Conservation (phyloP, 2,888 invertebrate species). For the Acrobasis suavella region DNA sequence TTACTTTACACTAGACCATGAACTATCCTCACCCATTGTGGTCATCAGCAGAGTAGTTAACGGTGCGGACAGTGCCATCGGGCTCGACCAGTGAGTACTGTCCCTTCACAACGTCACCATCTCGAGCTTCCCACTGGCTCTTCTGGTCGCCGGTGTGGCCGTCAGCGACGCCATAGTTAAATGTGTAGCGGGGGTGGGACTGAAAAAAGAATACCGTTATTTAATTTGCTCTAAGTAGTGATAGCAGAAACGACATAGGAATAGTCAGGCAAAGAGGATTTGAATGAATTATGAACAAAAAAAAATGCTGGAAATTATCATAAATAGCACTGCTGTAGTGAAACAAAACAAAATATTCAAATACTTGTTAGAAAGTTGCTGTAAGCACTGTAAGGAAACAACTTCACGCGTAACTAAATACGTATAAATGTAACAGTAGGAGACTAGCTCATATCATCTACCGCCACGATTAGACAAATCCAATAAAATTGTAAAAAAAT, state of each 20-base stretch:
- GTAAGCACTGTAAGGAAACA: no score
- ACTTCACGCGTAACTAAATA: no score
- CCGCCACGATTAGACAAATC: no score
- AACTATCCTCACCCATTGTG: conserved; percentile 75
- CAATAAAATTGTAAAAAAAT: no score
- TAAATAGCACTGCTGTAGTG: no score
- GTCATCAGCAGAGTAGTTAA: conserved; percentile 84
- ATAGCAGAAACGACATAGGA: background rate
- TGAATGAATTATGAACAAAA: no score
- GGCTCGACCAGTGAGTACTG: conserved; percentile 85
- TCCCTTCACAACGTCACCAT: conserved; percentile 85
- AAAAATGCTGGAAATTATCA: no score
- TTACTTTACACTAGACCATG: background rate
- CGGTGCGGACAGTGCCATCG: conserved; percentile 83
- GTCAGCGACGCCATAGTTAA: conserved; percentile 84
- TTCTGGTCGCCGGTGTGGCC: conserved; percentile 84
- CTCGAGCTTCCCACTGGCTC: conserved; percentile 83
- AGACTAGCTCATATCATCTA: no score
- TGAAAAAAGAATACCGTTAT: conserved; percentile 42
- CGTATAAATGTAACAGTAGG: no score
- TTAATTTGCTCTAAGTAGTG: background rate
- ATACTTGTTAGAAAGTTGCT: no score
- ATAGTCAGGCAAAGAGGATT: background rate
- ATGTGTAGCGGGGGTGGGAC: conserved; percentile 84
- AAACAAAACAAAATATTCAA: no score